A percentile compares a stretch with the other conserved stretches of the same genome.
phyloP scores from a whole-genome alignment of 2,888 invertebrate species.

The Zygothrica quintamaculata region DNA sequence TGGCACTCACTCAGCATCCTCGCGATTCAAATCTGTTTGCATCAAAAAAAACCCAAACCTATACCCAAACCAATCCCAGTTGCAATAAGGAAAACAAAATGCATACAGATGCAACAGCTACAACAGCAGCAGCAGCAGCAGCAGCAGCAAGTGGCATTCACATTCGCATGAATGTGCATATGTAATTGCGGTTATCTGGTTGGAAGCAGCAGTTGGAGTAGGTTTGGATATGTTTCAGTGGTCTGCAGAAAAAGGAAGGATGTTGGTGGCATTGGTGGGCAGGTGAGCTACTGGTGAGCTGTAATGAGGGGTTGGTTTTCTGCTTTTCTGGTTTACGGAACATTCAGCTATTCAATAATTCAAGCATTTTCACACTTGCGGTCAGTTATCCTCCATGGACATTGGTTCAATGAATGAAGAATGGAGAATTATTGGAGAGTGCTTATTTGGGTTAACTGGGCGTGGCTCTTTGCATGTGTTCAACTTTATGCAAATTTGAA shows the following conservation, averaged over 20 bases:
- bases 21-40: slow-evolving; percentile 21
- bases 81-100: slow-evolving; percentile 1
- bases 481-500: slow-evolving; percentile 28
- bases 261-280: background rate
- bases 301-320: slow-evolving; percentile 42
- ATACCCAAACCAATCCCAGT: background rate
- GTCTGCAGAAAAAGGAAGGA: background rate
- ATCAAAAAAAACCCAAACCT: slow-evolving; percentile 2
- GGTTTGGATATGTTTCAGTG: slow-evolving; percentile 8
- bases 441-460: slow-evolving; percentile 10
- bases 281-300: background rate
- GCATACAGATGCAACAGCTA: slow-evolving; percentile 29
- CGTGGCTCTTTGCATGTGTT: slow-evolving; percentile 8
- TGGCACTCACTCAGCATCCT: slow-evolving; percentile 44
- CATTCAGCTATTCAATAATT: slow-evolving; percentile 65
- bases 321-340: too few species aligned
- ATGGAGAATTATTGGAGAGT: slow-evolving; percentile 8
- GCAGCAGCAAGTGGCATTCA: slow-evolving; percentile 51
- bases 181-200: slow-evolving; percentile 71
- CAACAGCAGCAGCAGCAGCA: too few species aligned
- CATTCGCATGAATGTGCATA: slow-evolving; percentile 73
- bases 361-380: slow-evolving; percentile 75
- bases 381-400: slow-evolving; percentile 59
- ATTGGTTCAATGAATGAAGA: slow-evolving; percentile 17
- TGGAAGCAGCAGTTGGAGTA: slow-evolving; percentile 26